phyloP scores from a whole-genome alignment of 2,113 vertebrate genomes.

The Leuciscus idus region DNA sequence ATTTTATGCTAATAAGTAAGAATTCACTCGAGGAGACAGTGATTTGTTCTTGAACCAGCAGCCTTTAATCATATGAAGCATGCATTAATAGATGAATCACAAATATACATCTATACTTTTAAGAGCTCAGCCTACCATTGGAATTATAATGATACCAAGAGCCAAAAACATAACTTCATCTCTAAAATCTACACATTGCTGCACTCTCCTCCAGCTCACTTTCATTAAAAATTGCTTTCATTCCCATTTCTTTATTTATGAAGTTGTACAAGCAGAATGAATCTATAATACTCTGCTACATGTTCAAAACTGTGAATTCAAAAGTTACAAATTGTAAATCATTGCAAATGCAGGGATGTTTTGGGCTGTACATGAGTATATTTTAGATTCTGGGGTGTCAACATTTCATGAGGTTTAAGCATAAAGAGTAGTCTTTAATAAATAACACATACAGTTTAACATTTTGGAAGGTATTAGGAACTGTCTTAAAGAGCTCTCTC shows the following conservation, averaged over 20 bases:
- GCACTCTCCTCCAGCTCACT: not conserved
- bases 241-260: conserved; percentile 20
- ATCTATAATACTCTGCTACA: not conserved
- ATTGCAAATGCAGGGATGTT: not conserved
- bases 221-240: not conserved
- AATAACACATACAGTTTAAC: not conserved
- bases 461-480: not conserved
- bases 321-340: not conserved
- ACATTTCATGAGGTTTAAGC: conserved; percentile 1
- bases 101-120: conserved; percentile 30
- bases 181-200: not conserved
- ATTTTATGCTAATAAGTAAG: not conserved
- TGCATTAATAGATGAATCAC: conserved; percentile 24
- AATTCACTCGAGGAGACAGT: not conserved
- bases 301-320: not conserved
- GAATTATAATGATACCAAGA: not conserved
- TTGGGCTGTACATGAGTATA: not conserved
- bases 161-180: conserved; percentile 21
- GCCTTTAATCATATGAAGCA: conserved; percentile 45
- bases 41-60: conserved; percentile 28
- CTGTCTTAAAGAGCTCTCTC: not conserved
- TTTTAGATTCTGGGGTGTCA: not conserved
- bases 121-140: conserved; percentile 2
- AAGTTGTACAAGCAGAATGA: not conserved
- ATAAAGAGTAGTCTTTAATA: conserved; percentile 20